Evolutionary conservation across 2,888 invertebrate genomes (phyloP).

Genomic region (Caenorhabditis sulstoni): DNA sequence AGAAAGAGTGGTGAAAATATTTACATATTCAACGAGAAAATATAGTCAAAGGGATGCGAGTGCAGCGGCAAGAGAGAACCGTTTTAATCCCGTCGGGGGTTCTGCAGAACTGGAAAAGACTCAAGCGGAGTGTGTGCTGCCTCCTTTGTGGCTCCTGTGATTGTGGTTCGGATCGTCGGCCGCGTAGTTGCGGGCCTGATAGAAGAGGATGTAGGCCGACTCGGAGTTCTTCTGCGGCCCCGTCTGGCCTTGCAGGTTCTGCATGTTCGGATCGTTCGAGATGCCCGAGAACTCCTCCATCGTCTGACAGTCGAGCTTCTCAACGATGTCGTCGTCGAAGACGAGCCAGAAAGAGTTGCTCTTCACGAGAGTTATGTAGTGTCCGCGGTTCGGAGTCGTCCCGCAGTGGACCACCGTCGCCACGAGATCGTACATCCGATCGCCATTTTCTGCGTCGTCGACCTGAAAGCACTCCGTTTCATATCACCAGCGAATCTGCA

Average conservation of each 20-base stretch:
- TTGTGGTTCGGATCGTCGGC: conserved; percentile 36
- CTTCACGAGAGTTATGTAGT: conserved; percentile 99
- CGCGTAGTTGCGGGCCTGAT: conserved; percentile 85
- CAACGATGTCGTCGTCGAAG: conserved; percentile 99
- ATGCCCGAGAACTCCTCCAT: conserved; percentile 99
- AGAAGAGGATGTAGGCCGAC: conserved; percentile 99
- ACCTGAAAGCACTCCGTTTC: conserved; percentile 85
- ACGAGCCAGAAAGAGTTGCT: conserved; percentile 99
- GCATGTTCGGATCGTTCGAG: conserved; percentile 83
- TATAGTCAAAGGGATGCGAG: conserved; percentile 3
- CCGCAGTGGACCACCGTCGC: conserved; percentile 99
- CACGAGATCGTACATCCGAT: conserved; percentile 97
- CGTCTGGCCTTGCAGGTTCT: conserved; percentile 32
- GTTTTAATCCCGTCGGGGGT: conserved; percentile 22
- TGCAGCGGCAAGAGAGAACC: conserved; percentile 11
- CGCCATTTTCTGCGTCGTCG: conserved; percentile 98
- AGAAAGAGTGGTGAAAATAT: neutral
- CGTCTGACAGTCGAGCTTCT: conserved; percentile 91
- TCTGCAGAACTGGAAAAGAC: neutral
- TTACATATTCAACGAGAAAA: conserved; percentile 22
- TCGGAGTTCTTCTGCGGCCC: conserved; percentile 94
- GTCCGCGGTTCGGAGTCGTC: conserved; percentile 98
- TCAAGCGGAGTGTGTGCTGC: conserved; percentile 21
- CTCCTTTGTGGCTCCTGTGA: conserved; percentile 13
- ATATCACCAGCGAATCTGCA: neutral